Evolutionary conservation across 2,888 invertebrate species (phyloP), one percentile per base, ranked within the genome.

Genomic region (Melanostoma scalare): DNA sequence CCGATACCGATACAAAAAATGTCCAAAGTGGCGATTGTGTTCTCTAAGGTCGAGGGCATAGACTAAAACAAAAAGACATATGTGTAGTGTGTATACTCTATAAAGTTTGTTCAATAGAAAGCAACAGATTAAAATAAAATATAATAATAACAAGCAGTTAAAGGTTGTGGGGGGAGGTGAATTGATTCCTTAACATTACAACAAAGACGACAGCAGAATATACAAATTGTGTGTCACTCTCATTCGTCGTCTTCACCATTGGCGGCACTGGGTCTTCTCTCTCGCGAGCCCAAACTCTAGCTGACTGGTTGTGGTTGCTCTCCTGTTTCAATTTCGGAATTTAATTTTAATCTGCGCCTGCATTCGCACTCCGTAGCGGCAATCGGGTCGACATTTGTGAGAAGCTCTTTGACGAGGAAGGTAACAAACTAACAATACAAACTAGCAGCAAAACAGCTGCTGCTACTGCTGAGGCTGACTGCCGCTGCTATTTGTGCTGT

Each of bases 331-430:
- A 67, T 84, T 84, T 84, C 60, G 69, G 77, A 84, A 75, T 84
- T 65, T 78, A 65, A 84, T 74, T 78, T 78, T 75, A 79, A 84
- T 84, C 79, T 84, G 69, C 74, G 84, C 75, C 84, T 84, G 84
- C 84, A 84, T 84, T 84, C 78, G 74, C 71, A 79, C 55, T 78
- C 60, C 48, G 63, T 52, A 71, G 48, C 42, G 20, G 46, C 71
- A 68, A 77, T 69, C 65, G 65, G 69, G 55, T 78, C 79, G 74
- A 75, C 84, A 84, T 61, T 78, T 74, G 78, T 72, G 74, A 60
- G 56, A 60, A 61, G 71, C 65, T 84, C 74, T 84, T 74, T 52
- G 73, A 65, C 58, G 71, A 52, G 74, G 78, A 79, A 79, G 71
- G 84, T 84, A 61, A 68, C 68, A 77, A 56, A 73, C 61, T 42